Conservation (phyloP, 2,888 invertebrate genomes). For the Orthosia gothica region DNA sequence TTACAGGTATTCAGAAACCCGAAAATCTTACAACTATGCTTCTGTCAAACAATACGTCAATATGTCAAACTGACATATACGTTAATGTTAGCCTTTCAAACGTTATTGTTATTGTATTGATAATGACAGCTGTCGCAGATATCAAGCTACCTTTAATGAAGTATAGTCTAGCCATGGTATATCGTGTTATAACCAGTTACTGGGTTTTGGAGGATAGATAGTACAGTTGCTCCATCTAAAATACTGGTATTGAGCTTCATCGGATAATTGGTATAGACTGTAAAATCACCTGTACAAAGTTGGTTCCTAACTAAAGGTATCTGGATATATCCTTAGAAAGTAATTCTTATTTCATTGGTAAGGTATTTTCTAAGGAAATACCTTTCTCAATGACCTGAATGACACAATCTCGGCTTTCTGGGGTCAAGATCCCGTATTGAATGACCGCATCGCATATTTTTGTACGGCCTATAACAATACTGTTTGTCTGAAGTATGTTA, state of each 20-base stretch:
- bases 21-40: neutral
- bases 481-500: neutral
- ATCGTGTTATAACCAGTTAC: neutral
- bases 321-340: neutral
- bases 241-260: no score
- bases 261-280: no score
- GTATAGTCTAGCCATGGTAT: neutral
- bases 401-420: slow-evolving; percentile 33
- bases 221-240: neutral
- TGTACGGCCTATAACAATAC: neutral
- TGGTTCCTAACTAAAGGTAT: neutral
- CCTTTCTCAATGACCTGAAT: slow-evolving; percentile 26
- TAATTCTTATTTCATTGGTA: neutral
- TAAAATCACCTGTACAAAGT: no score
- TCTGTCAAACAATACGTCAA: no score
- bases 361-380: slow-evolving; percentile 4
- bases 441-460: slow-evolving; percentile 40
- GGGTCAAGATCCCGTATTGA: slow-evolving; percentile 28
- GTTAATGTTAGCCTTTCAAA: no score
- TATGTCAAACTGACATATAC: no score
- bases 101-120: no score
- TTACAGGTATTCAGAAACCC: neutral
- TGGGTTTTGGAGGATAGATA: neutral
- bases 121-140: no score
- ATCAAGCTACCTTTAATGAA: no score